Conservation (phyloP, 2,797 vertebrate species). For the Chiroxiphia lanceolata region DNA sequence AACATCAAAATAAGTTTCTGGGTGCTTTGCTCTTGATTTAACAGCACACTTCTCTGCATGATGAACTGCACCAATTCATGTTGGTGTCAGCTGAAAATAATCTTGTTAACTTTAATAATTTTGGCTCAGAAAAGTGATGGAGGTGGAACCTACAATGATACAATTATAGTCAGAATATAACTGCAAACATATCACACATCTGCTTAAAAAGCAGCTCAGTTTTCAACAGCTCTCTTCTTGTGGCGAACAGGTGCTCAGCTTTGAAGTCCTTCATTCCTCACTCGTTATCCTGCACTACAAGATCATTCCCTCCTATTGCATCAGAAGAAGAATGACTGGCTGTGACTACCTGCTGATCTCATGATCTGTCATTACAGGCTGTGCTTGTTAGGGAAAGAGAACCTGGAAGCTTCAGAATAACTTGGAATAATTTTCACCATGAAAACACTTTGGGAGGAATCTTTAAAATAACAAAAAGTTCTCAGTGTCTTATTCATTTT, state of each 20-base stretch:
- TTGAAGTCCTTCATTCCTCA: not conserved
- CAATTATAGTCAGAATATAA: not conserved
- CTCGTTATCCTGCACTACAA: not conserved
- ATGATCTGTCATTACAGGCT: not conserved
- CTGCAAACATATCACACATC: not conserved
- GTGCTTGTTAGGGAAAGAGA: not conserved
- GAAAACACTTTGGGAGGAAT: not conserved
- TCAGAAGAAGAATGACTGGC: not conserved
- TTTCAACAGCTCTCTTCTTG: not conserved
- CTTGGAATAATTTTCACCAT: not conserved
- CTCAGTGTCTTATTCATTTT: not conserved
- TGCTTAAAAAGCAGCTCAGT: not conserved
- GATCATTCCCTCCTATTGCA: not conserved
- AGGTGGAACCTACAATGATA: not conserved
- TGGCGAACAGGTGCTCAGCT: not conserved
- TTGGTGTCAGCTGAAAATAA: not conserved
- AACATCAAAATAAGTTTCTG: not conserved
- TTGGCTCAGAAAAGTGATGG: not conserved
- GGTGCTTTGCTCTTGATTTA: not conserved
- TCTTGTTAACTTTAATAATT: not conserved
- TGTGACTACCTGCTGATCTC: not conserved
- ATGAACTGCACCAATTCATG: not conserved
- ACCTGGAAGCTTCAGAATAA: not conserved
- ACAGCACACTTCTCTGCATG: not conserved
- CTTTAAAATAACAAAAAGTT: slow-evolving; percentile 5